Evolutionary conservation across 2,113 vertebrate species (phyloP), one percentile per base, ranked within the genome.

Genomic region (Toxotes jaculatrix): DNA sequence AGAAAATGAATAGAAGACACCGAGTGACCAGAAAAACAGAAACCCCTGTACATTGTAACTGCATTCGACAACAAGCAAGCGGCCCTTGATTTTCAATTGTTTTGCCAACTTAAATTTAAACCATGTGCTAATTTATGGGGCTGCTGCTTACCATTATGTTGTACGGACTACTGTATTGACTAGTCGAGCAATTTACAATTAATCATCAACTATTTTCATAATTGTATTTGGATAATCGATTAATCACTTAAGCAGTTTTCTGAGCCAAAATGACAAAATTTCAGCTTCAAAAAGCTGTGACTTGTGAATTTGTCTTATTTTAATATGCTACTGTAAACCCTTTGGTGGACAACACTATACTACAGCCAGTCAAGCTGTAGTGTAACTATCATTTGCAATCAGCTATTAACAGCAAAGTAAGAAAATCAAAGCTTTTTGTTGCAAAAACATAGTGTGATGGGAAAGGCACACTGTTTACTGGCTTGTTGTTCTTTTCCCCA

Each of bases 401-500:
- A 57, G 21, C 47, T 64, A 56, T 67, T 5, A 68, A 12, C 8
- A 69, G 32, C 40, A 79, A 57, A 63, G 53, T 11, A 60, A 56
- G 43, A 70, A 77, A n/a, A 77, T 49, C 51, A 59, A 73, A 77
- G 76, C 16, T 67, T 61, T 79, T 40, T 19, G 43, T 45, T 55
- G 74, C 56, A 87, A 27, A 87, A 69, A 76, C 62, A 85, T 38
- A 66, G 49, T 9, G 19, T 69, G 84, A 89, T 75, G 79, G 81
- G 82, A 86, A 83, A 75, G 27, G 47, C 69, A 45, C 60, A 82
- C 74, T 83, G 73, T 84, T 88, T 72, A 74, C 60, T 67, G 68
- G 51, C 64, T 84, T 36, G 60, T 88, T 81, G 55, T 53, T 57
- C 64, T 32, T n/a, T 23, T 16, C 17, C 9, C 31, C 5, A 1